These are phyloP conservation scores for Phrynosoma platyrhinos DNA, from an alignment of 2,113 vertebrate genomes.

Conservation along the genomic window DNA sequence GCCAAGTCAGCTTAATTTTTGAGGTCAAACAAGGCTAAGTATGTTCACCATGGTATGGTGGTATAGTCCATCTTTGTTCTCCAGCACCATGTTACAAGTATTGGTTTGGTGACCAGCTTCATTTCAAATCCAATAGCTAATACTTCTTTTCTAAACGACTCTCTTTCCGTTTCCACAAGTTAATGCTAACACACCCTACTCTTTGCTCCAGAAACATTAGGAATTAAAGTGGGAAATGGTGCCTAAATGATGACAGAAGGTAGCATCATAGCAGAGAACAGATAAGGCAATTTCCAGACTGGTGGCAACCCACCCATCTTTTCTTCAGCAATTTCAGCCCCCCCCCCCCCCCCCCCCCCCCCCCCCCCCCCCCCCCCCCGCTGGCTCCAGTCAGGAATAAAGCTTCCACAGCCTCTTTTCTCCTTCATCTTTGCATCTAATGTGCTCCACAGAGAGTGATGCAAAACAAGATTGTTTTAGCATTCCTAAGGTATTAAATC, in stretches of 20 bases:
- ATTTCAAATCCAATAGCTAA: neutral
- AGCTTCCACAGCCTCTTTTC: neutral
- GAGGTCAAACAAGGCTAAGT: too few species aligned
- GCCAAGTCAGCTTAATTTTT: too few species aligned
- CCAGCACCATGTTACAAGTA: neutral
- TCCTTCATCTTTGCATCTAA: neutral
- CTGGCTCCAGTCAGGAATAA: neutral
- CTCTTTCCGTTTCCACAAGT: neutral
- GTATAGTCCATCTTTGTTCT: neutral
- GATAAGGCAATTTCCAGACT: neutral
- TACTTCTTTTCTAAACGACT: neutral
- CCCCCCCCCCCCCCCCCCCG: too few species aligned
- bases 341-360: too few species aligned
- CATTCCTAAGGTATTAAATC: constrained; percentile 29
- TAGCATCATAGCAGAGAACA: constrained; percentile 4
- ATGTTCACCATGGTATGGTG: too few species aligned
- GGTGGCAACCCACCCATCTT: neutral
- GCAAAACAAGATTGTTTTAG: neutral
- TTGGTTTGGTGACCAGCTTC: neutral
- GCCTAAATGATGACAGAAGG: neutral
- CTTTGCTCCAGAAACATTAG: neutral
- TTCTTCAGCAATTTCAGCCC: neutral
- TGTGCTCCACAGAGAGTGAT: neutral
- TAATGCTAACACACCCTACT: neutral
- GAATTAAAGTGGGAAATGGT: neutral